Base-by-base conservation (phyloP, 2,888 invertebrate genomes). In the Papilio demoleus region DNA sequence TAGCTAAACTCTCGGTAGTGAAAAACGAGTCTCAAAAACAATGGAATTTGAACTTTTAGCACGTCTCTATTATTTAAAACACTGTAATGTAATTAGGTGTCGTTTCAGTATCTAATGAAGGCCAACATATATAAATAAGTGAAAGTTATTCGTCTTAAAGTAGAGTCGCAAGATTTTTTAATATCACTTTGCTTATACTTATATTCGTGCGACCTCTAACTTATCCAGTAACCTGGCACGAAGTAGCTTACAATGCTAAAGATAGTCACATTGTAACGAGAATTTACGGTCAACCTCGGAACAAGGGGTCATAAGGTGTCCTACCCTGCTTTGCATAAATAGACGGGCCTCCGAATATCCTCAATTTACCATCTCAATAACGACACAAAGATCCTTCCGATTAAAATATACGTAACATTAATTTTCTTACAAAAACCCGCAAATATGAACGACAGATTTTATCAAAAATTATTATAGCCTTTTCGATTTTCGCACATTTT, bases 261-360 rank as follows among this genome's bases (percentile, higher is more conserved):
- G 70, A 76, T 73, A 77, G 75, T 77, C 77, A 75, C 70, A 73
- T 74, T 71, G 72, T 67, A 68, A 63, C 63, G 74, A 67, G 74
- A 73, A 76, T 76, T 75, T 75, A 77, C 74, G 77, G 72, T 73
- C 71, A 72, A 71, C 71, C 70, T 72, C 70, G 75, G 72, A 70
- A 73, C 72, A 66, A 72, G 67, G 74, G 74, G 73, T 72, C 74
- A 74, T 75, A 77, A 75, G 77, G 74, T 73, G 71, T 74, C 75
- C 71, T 76, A 75, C 75, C 75, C 74, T 77, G 71, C 74, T 78
- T 80, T 78, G 74, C 81, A 81, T 81, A 80, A 81, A 80, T 75
- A 79, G 74, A 70, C 70, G 68, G 38, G 67, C 67, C 71, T 70
- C 72, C 65, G 74, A 73, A 73, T 77, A 75, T 70, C 72, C 74